Evolutionary conservation across 2,888 invertebrate genomes (phyloP).

Genomic region (Hermaeophaga mercurialis): DNA sequence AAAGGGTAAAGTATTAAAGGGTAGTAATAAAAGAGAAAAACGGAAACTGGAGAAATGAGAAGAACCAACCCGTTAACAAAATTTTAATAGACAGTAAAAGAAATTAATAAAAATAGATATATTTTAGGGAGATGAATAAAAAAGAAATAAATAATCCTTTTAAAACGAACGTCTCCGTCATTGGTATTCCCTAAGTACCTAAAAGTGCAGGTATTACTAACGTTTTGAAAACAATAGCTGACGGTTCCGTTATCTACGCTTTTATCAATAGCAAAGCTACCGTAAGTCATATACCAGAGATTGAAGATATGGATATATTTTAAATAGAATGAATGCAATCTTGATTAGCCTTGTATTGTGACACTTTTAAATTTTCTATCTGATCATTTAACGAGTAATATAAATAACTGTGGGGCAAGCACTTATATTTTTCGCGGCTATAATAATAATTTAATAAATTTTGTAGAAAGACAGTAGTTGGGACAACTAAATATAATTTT

Average conservation of each 20-base stretch:
- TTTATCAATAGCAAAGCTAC: constrained; percentile 29
- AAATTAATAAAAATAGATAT: no score
- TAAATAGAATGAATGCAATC: constrained; percentile 28
- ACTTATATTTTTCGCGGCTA: background rate
- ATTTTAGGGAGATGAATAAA: no score
- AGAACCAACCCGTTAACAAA: no score
- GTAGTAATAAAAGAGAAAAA: no score
- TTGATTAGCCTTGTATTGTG: constrained; percentile 27
- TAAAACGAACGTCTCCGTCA: no score
- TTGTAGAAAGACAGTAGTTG: no score
- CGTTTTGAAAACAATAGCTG: constrained; percentile 27
- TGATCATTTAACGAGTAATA: constrained; percentile 9
- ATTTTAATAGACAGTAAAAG: no score
- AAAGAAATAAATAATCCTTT: no score
- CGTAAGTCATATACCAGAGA: constrained; percentile 25
- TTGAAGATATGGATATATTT: constrained; percentile 16
- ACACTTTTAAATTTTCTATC: constrained; percentile 22
- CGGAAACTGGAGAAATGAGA: no score
- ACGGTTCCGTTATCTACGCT: constrained; percentile 16
- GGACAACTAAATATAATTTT: no score
- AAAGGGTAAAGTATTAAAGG: no score
- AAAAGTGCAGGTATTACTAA: constrained; percentile 13
- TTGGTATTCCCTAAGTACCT: constrained; percentile 10
- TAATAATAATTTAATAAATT: background rate
- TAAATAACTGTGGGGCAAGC: background rate